Percentiles rank a stretch among this genome's conserved stretches.
Conservation (phyloP, 2,113 vertebrate species). For the Hypanus sabinus region DNA sequence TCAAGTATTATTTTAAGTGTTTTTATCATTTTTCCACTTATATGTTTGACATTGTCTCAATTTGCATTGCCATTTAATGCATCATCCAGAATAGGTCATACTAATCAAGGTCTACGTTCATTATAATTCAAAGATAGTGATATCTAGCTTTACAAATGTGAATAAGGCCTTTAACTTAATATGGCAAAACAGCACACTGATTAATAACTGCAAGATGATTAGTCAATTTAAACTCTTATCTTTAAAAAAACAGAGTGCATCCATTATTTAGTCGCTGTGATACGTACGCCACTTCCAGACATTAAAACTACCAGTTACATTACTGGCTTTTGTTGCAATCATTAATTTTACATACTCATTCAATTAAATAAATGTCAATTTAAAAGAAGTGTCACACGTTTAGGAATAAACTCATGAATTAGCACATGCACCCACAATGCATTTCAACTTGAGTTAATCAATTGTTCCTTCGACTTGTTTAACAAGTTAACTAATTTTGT, state of each 20-base stretch:
- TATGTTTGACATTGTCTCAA: slow-evolving; percentile 20
- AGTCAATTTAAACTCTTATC: slow-evolving; percentile 52
- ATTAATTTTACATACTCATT: slow-evolving; percentile 66
- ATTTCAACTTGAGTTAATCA: slow-evolving; percentile 7
- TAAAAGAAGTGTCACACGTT: slow-evolving; percentile 52
- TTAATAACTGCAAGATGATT: slow-evolving; percentile 57
- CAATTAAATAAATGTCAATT: slow-evolving; percentile 66
- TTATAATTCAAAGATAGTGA: slow-evolving; percentile 51
- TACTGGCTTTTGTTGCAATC: slow-evolving; percentile 59
- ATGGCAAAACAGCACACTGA: slow-evolving; percentile 56
- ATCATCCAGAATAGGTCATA: slow-evolving; percentile 44
- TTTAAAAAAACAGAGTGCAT: slow-evolving; percentile 59
- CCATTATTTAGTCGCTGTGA: slow-evolving; percentile 55
- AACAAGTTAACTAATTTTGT: not conserved
- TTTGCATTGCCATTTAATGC: slow-evolving; percentile 41
- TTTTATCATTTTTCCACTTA: slow-evolving; percentile 24
- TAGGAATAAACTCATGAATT: slow-evolving; percentile 29
- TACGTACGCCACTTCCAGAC: slow-evolving; percentile 55
- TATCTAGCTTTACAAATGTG: slow-evolving; percentile 48
- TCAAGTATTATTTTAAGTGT: slow-evolving; percentile 35
- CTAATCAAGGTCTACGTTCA: slow-evolving; percentile 49
- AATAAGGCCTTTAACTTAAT: slow-evolving; percentile 57
- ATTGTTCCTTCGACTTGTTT: not conserved
- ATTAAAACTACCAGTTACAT: slow-evolving; percentile 61
- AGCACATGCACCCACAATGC: not conserved